phyloP scores from a whole-genome alignment of 2,797 vertebrate species.

The Centropyge bicolor region DNA sequence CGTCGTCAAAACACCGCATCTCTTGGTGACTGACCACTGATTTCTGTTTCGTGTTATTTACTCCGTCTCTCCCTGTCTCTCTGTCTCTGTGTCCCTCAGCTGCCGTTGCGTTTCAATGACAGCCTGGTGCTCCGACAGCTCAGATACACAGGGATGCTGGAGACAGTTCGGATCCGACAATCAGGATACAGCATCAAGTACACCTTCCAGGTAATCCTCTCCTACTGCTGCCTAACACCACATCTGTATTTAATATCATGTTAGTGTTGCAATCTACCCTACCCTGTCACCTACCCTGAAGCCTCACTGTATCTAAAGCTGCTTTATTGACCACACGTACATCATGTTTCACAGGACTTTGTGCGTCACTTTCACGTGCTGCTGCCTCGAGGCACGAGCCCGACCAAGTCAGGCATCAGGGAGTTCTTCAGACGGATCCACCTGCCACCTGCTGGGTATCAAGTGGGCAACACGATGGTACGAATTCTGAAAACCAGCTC shows the following conservation, averaged over 20 bases:
- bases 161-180: slow-evolving; percentile 95
- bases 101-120: slow-evolving; percentile 94
- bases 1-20: background rate
- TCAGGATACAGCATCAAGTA: slow-evolving; percentile 98
- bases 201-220: slow-evolving; percentile 91
- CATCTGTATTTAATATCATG: fast-evolving
- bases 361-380: slow-evolving; percentile 94
- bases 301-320: background rate
- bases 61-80: background rate
- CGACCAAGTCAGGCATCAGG: slow-evolving; percentile 90
- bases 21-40: background rate
- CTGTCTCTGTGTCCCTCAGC: slow-evolving; percentile 74
- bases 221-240: background rate
- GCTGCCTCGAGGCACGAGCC: slow-evolving; percentile 86
- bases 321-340: background rate
- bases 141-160: slow-evolving; percentile 96
- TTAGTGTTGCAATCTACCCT: background rate
- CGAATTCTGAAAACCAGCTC: background rate
- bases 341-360: slow-evolving; percentile 90
- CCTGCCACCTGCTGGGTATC: slow-evolving; percentile 89
- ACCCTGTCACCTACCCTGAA: background rate
- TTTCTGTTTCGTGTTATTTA: background rate
- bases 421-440: slow-evolving; percentile 91
- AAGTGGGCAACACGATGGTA: slow-evolving; percentile 98
- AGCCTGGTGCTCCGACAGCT: slow-evolving; percentile 94